Evolutionary conservation across 2,888 invertebrate species (phyloP).

Genomic region (Athalia rosae): DNA sequence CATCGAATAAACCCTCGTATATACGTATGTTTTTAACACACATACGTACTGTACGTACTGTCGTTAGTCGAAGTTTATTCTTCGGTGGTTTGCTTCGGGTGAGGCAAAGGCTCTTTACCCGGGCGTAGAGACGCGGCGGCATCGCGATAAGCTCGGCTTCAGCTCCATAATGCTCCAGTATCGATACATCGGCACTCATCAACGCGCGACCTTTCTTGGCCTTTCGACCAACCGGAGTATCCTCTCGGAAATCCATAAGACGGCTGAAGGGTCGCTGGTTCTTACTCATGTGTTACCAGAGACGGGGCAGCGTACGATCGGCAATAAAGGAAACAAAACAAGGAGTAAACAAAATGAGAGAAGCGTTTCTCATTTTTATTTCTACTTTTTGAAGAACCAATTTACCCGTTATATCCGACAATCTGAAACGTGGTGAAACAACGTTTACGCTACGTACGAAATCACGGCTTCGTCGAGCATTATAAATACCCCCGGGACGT

Average conservation of each 20-base stretch:
- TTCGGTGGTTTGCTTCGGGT: constrained; percentile 34
- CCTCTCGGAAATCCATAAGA: constrained; percentile 44
- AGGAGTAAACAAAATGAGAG: neutral
- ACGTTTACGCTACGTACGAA: constrained; percentile 28
- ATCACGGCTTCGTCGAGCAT: constrained; percentile 24
- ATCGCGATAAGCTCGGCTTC: constrained; percentile 46
- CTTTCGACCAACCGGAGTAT: constrained; percentile 46
- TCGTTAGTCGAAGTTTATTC: constrained; percentile 25
- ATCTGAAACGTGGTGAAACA: neutral
- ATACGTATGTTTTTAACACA: neutral
- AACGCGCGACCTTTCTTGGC: constrained; percentile 48
- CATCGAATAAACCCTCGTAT: constrained; percentile 14
- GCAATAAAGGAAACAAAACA: neutral
- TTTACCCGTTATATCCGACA: constrained; percentile 1
- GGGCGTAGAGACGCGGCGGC: constrained; percentile 44
- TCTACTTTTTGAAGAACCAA: constrained; percentile 22
- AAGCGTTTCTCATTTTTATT: neutral
- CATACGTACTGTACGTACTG: neutral
- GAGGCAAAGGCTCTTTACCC: constrained; percentile 43
- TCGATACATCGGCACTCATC: constrained; percentile 49
- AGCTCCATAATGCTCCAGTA: constrained; percentile 49
- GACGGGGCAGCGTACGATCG: constrained; percentile 30
- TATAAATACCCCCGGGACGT: constrained; percentile 35
- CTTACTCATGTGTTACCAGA: constrained; percentile 37
- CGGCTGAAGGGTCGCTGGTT: constrained; percentile 41